Base-by-base conservation (phyloP, 2,888 invertebrate species). In the Napeogenes sylphis region DNA sequence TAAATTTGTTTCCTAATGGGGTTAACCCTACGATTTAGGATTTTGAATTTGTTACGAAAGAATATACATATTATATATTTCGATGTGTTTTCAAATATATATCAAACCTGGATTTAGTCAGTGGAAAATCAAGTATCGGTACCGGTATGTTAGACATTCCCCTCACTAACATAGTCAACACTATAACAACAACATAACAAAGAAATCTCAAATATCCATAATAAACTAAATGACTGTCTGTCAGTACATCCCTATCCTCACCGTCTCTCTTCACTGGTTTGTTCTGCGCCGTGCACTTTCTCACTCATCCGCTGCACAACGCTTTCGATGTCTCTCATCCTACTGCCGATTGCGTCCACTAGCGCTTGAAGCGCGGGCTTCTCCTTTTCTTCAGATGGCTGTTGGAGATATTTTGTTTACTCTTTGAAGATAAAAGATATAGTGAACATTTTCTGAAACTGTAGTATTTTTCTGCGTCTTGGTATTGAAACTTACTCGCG, bases 241-340 rank as follows among this genome's bases (percentile, higher is more conserved):
- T 2, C 2, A 47, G 47, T 21, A 3, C 12, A 8, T 46, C n/a
- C 46, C n/a, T 14, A 14, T 45, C 21, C 30, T 55, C 35, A 85
- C 85, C 77, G 71, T 63, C 78, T 82, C 58, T 86, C 86, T 0
- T 10, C 59, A 53, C 81, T 82, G 4, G 45, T 58, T 2, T 63
- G 60, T 0, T 70, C 74, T 0, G 64, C 75, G 3, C 78, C 76
- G 1, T 82, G 82, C 0, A 87, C 87, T 57, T 87, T 87, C 30
- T 84, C 82, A n/a, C 81, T 86, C 88, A 88, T 88, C 67, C 75
- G 75, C 69, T 86, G 85, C 0, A 87, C 87, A 0, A 87, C 88
- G 6, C 72, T 77, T 62, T 88, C 87, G 2, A 87, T 87, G 59
- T 87, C 86, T 3, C 82, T 72, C 88, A 89, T 87, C n/a, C 88